Conservation (phyloP, 2,113 vertebrate species). For the Neofelis nebulosa region DNA sequence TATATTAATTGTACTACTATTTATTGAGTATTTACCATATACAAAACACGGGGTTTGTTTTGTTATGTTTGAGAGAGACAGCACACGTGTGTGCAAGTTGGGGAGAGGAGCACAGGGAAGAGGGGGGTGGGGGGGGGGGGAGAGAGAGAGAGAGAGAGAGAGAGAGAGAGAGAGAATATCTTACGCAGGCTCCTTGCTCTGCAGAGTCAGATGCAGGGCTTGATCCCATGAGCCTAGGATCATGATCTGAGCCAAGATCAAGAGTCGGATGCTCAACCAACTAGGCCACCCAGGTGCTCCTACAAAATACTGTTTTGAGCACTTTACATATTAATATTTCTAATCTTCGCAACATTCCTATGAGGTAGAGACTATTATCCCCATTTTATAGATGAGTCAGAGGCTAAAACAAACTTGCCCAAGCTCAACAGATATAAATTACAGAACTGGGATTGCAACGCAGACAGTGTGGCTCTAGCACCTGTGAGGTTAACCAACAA, state of each 20-base stretch:
- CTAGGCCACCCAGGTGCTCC: no score
- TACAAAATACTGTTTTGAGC: neutral
- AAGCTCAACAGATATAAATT: neutral
- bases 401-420: conserved; percentile 13
- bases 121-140: rapidly evolving
- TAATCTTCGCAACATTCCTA: neutral
- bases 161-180: no score
- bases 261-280: no score
- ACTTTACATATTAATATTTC: neutral
- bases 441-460: neutral
- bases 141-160: no score
- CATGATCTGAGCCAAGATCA: no score
- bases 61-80: no score
- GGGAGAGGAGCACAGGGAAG: no score
- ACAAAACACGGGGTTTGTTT: neutral
- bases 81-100: no score
- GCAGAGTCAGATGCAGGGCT: no score
- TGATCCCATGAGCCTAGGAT: no score
- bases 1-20: neutral
- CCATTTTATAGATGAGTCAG: neutral
- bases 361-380: neutral
- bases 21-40: neutral
- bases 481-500: neutral
- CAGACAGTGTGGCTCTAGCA: neutral
- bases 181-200: no score